phyloP scores from a whole-genome alignment of 2,797 vertebrate species.

The Tenualosa ilisha region DNA sequence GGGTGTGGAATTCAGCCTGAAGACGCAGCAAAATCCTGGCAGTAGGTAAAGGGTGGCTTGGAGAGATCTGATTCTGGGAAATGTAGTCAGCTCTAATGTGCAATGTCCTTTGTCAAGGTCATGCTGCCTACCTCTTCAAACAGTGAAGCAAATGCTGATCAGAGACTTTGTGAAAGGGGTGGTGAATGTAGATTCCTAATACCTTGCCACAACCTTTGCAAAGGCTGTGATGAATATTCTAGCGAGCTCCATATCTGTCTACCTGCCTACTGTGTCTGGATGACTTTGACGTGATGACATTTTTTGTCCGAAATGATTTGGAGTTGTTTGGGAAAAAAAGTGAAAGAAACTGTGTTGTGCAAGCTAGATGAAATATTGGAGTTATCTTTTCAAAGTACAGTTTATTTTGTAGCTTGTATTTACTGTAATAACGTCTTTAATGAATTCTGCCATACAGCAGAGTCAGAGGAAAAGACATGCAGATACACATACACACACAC shows the following conservation, averaged over 20 bases:
- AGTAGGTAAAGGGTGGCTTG: neutral
- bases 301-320: neutral
- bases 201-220: conserved; percentile 2
- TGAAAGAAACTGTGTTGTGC: neutral
- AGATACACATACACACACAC: neutral
- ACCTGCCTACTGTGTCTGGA: neutral
- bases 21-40: neutral
- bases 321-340: neutral
- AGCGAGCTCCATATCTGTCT: neutral
- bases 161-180: neutral
- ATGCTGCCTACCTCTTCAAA: conserved; percentile 1
- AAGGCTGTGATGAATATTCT: neutral
- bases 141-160: conserved; percentile 15
- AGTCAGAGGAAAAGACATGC: neutral
- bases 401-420: neutral
- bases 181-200: neutral
- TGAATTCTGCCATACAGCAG: neutral
- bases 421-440: neutral
- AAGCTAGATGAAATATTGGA: neutral
- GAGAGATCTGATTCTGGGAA: conserved; percentile 7
- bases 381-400: neutral
- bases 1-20: conserved; percentile 9
- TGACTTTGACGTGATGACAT: neutral
- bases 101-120: conserved; percentile 11
- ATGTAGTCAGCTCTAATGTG: neutral